These are phyloP conservation scores for Aspidapion aeneum DNA, from an alignment of 2,888 invertebrate species.

Conservation along the genomic window DNA sequence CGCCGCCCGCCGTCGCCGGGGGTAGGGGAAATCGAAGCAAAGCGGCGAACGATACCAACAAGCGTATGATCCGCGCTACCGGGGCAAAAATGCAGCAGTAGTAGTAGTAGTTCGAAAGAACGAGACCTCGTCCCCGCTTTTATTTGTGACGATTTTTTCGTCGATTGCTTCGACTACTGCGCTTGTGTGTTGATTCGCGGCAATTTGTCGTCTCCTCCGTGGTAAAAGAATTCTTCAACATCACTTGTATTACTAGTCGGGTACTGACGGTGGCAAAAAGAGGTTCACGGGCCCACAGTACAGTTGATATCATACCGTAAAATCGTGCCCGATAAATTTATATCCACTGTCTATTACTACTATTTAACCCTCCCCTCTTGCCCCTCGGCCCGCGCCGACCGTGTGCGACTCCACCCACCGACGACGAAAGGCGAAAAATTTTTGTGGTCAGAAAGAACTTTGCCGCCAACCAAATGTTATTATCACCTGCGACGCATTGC, in stretches of 20 bases:
- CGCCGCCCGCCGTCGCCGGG: slow-evolving; percentile 44
- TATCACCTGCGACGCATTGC: slow-evolving; percentile 46
- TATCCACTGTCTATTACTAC: background rate
- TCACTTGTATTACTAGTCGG: slow-evolving; percentile 44
- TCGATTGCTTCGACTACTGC: slow-evolving; percentile 46
- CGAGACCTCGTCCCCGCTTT: slow-evolving; percentile 24
- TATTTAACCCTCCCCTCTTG: slow-evolving; percentile 46
- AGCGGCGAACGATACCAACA: slow-evolving; percentile 28
- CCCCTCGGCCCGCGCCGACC: too few species aligned
- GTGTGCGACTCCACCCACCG: slow-evolving; percentile 61
- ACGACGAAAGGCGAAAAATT: slow-evolving; percentile 53
- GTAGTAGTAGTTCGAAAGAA: slow-evolving; percentile 23
- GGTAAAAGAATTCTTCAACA: slow-evolving; percentile 51
- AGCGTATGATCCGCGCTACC: too few species aligned
- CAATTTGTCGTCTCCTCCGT: slow-evolving; percentile 46
- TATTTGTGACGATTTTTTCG: slow-evolving; percentile 41
- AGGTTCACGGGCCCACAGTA: slow-evolving; percentile 44
- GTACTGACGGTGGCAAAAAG: slow-evolving; percentile 50
- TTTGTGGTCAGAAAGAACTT: slow-evolving; percentile 53
- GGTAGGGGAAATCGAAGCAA: slow-evolving; percentile 44
- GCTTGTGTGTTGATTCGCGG: slow-evolving; percentile 49
- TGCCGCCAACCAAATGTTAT: slow-evolving; percentile 54
- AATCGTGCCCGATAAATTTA: background rate
- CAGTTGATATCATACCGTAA: slow-evolving; percentile 43
- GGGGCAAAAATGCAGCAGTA: slow-evolving; percentile 44